A percentile compares a stretch with the other conserved stretches of the same genome.
These are phyloP conservation scores for Helleia helle DNA, from an alignment of 2,888 invertebrate species.

Conservation along the genomic window DNA sequence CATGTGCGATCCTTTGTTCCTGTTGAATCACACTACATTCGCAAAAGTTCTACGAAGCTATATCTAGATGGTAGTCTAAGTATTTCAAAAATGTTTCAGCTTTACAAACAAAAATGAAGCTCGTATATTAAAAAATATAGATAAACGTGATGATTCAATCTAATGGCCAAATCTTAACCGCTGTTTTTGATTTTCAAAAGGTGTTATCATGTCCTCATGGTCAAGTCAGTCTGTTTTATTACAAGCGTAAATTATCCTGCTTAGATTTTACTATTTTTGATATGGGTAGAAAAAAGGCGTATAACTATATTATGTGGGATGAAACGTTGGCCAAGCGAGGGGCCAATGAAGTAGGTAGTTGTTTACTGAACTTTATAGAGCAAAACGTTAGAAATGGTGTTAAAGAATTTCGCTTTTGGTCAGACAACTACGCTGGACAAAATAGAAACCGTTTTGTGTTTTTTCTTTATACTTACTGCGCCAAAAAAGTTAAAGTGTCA, in stretches of 20 bases:
- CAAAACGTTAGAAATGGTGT: background rate
- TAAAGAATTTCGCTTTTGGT: background rate
- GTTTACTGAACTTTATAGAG: background rate
- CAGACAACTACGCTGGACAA: background rate
- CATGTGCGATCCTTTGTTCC: constrained; percentile 13
- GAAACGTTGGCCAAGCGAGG: background rate
- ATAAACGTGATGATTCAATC: background rate
- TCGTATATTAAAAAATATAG: background rate
- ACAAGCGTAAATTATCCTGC: background rate
- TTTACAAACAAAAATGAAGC: constrained; percentile 1
- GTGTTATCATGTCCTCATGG: background rate
- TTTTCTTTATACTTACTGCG: background rate
- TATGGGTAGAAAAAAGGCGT: background rate
- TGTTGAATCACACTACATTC: constrained; percentile 14
- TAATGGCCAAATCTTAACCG: too few species aligned
- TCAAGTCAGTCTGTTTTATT: background rate
- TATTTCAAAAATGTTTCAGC: constrained; percentile 2
- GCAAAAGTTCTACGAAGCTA: constrained; percentile 11
- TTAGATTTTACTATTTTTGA: background rate
- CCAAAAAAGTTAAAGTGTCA: background rate
- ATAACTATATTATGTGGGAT: background rate
- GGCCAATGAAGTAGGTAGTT: background rate
- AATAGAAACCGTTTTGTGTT: background rate
- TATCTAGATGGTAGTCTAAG: constrained; percentile 13
- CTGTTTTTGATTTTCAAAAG: background rate